A percentile compares a stretch with the other conserved stretches of the same genome.
phyloP scores from a whole-genome alignment of 2,797 vertebrate genomes.

The Masticophis lateralis region DNA sequence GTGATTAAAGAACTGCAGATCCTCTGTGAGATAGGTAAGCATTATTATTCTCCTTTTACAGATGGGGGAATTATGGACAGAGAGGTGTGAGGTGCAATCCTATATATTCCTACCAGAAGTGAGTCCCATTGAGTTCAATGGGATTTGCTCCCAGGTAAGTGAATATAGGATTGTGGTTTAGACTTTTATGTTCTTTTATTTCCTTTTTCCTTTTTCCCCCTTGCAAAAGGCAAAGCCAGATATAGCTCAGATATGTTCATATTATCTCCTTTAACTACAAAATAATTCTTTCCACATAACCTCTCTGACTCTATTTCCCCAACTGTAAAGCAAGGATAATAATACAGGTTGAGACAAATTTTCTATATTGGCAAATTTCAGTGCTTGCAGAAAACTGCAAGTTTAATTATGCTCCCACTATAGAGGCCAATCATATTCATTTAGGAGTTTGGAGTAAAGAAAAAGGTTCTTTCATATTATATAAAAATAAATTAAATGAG shows the following conservation, averaged over 20 bases:
- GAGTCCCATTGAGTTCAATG: slow-evolving; percentile 12
- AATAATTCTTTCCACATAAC: slow-evolving; percentile 65
- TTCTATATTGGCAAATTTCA: slow-evolving; percentile 14
- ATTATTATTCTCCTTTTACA: slow-evolving; percentile 70
- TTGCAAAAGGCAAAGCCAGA: slow-evolving; percentile 28
- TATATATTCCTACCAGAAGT: slow-evolving; percentile 19
- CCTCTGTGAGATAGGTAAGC: slow-evolving; percentile 68
- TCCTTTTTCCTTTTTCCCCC: not conserved
- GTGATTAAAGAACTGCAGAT: slow-evolving; percentile 68
- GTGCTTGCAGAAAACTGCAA: rapidly evolving
- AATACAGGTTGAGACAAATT: slow-evolving; percentile 35
- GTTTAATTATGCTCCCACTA: not conserved
- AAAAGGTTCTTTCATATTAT: slow-evolving; percentile 25
- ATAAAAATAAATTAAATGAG: not conserved
- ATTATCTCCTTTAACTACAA: slow-evolving; percentile 41
- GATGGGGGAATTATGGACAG: slow-evolving; percentile 67
- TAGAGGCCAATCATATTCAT: slow-evolving; percentile 8
- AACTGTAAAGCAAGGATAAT: slow-evolving; percentile 66
- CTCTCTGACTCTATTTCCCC: slow-evolving; percentile 69
- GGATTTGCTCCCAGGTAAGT: slow-evolving; percentile 23
- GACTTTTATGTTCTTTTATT: not conserved
- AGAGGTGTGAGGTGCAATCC: slow-evolving; percentile 54
- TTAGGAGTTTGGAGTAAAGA: not conserved
- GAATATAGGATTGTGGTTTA: not conserved
- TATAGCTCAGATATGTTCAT: slow-evolving; percentile 47